Base-by-base conservation (phyloP, 2,797 vertebrate genomes). In the Acanthurus tractus region DNA sequence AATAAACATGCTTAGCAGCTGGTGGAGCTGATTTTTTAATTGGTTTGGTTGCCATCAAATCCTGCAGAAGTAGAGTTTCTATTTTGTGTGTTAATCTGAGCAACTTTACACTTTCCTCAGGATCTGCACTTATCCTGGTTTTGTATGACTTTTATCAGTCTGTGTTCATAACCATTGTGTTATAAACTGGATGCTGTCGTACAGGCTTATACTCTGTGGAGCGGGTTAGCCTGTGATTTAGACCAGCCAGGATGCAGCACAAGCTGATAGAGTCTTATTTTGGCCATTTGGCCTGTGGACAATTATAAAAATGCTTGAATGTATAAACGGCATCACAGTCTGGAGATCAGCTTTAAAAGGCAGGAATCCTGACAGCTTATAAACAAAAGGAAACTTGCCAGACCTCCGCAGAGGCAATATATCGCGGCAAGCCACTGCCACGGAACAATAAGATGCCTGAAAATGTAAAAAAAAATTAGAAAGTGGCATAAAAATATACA, bases 201-300 rank as follows among this genome's bases (percentile, higher is more conserved):
- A 20, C 20, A 46, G 23, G 8, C 23, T 29, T n/a, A 36, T 45
- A 53, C 44, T 50, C 1, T 17, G 17, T 34, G 22, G 11, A 11
- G n/a, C 12, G 3, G 5, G 22, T 57, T 29, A 11, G 15, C 17
- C 20, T 8, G 29, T n/a, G 55, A 66, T 70, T 70, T 70, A 65
- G 44, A 34, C 34, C 42, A 12, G 34, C 22, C 46, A 75, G 71
- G 40, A 42, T 14, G 45, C 46, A 18, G n/a, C 22, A 10, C 15
- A 69, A 55, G 54, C 17, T 48, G 46, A 38, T 52, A 25, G 4
- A 45, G 6, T 62, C 57, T 44, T 71, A 14, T 23, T 50, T 52
- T 36, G 49, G 59, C 50, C 23, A 45, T 62, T 63, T 57, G 62
- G 50, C 52, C 53, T 14, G 65, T 62, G 46, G 36, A 65, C 69